Evolutionary conservation across 1,140 invertebrate species (phyloP).

Genomic region (Brachionus paranguensis): DNA sequence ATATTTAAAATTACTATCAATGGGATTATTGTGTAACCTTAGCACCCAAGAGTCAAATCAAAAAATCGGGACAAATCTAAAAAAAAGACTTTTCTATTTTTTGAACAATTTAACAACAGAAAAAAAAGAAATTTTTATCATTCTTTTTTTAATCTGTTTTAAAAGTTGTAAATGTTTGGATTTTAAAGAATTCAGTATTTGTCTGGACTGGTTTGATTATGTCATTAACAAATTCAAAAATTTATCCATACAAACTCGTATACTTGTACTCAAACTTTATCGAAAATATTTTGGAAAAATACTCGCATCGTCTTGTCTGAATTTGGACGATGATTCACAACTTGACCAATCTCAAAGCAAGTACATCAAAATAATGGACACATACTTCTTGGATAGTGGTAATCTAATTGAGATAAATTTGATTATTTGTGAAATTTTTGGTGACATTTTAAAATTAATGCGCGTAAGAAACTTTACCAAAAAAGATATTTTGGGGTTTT

Average conservation of each 20-base stretch:
- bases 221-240: not conserved
- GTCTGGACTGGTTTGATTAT: not conserved
- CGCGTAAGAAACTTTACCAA: not conserved
- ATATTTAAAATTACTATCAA: not conserved
- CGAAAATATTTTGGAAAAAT: not conserved
- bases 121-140: not conserved
- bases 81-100: not conserved
- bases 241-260: not conserved
- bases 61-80: not conserved
- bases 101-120: not conserved
- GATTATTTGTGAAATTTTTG: not conserved
- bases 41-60: not conserved
- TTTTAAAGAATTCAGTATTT: not conserved
- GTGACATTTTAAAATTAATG: conserved; percentile 1
- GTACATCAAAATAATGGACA: not conserved
- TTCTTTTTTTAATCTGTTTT: not conserved
- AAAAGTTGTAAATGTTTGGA: not conserved
- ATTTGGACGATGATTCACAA: not conserved
- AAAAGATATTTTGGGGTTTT: not conserved
- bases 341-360: not conserved
- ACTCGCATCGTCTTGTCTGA: not conserved
- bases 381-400: not conserved
- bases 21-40: not conserved
- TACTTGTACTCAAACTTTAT: not conserved
- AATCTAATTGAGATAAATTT: not conserved